Evolutionary conservation across 2,797 vertebrate species (phyloP).

Genomic region (Bradypodion ventrale): DNA sequence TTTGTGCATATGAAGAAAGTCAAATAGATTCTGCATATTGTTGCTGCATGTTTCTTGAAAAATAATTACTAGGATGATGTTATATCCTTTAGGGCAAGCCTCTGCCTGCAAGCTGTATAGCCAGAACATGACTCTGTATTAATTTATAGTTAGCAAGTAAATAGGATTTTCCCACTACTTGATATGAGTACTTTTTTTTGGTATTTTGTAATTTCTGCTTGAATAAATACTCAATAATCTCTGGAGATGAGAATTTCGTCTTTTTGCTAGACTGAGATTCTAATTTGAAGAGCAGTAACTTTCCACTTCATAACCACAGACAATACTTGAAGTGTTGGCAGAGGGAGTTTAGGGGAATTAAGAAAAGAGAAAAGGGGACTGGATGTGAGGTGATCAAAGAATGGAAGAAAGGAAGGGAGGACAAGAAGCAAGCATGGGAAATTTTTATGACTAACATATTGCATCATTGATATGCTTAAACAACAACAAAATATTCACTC

Average conservation of each 20-base stretch:
- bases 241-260: background rate
- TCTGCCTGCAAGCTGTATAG: background rate
- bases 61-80: background rate
- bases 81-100: background rate
- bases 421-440: no score
- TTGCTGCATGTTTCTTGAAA: accelerated
- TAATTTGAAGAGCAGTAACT: background rate
- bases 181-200: background rate
- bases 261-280: background rate
- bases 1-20: background rate
- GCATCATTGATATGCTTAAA: no score
- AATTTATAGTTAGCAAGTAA: background rate
- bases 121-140: background rate
- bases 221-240: background rate
- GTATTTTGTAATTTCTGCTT: background rate
- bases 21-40: background rate
- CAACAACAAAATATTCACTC: no score
- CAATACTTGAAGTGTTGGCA: no score
- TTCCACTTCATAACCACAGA: no score
- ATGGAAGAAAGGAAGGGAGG: no score
- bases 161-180: background rate
- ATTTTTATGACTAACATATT: no score
- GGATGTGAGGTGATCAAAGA: no score
- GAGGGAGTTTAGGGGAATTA: no score
- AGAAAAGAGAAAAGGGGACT: no score